These are phyloP conservation scores for Scomber scombrus DNA, from an alignment of 2,113 vertebrate genomes.

Conservation along the genomic window DNA sequence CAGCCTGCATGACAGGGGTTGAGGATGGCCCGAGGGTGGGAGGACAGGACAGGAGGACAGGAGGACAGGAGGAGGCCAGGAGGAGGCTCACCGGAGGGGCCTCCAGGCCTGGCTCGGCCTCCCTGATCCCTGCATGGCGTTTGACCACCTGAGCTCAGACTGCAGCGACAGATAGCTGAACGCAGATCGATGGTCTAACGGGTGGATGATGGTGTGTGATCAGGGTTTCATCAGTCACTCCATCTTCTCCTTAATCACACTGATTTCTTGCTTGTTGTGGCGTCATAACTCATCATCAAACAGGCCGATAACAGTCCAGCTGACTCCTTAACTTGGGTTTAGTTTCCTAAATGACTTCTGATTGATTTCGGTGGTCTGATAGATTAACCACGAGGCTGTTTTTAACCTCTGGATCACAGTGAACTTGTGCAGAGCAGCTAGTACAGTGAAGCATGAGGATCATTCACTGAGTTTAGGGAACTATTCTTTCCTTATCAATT, in stretches of 20 bases:
- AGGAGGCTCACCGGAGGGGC: conserved; percentile 9
- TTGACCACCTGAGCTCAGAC: conserved; percentile 36
- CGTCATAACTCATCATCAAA: not conserved
- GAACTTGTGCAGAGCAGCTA: no score
- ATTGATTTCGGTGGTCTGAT: not conserved
- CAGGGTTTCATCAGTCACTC: conserved; percentile 1
- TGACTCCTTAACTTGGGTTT: not conserved
- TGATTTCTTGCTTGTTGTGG: not conserved
- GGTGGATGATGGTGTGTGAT: conserved; percentile 5
- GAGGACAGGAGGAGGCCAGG: not conserved
- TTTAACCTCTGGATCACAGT: no score
- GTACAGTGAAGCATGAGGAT: not conserved
- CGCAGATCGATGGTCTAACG: not conserved
- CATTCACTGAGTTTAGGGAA: no score
- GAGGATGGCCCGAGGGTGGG: conserved; percentile 8
- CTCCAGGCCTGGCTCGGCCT: conserved; percentile 21
- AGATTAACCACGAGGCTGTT: conserved; percentile 12
- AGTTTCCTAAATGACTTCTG: no score
- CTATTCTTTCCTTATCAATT: no score
- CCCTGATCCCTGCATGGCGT: conserved; percentile 7
- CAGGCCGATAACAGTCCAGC: conserved; percentile 12
- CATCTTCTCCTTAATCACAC: conserved; percentile 1
- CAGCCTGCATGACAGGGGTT: conserved; percentile 22
- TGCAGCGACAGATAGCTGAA: not conserved
- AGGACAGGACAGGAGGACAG: no score